phyloP scores from a whole-genome alignment of 1,140 invertebrate genomes.

The Drosophila hydei region DNA sequence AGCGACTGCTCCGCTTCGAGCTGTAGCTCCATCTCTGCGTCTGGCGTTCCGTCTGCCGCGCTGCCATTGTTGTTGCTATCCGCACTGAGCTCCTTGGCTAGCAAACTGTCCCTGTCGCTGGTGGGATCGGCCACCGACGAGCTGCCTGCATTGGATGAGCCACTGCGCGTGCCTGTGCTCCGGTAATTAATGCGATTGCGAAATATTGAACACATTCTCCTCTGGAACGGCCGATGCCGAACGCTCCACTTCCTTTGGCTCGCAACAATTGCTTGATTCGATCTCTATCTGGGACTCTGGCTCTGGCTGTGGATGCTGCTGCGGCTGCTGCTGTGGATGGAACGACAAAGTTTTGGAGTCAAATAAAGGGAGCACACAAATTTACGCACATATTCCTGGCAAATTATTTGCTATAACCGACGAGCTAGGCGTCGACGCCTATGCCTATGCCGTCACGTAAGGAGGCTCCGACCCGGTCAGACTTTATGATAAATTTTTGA shows the following conservation, averaged over 20 bases:
- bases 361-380: constrained; percentile 28
- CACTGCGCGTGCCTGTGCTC: constrained; percentile 55
- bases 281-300: constrained; percentile 9
- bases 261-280: constrained; percentile 36
- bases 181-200: constrained; percentile 83
- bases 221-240: constrained; percentile 32
- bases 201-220: constrained; percentile 83
- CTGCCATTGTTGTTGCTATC: constrained; percentile 77
- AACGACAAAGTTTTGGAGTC: constrained; percentile 27
- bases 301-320: neutral
- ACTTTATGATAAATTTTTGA: constrained; percentile 81
- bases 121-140: constrained; percentile 22
- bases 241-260: constrained; percentile 36
- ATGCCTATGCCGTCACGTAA: constrained; percentile 58
- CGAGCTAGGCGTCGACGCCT: neutral
- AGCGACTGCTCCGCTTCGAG: constrained; percentile 31
- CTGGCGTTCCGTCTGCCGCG: constrained; percentile 3
- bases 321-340: constrained; percentile 27
- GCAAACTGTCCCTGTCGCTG: constrained; percentile 24
- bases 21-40: constrained; percentile 20
- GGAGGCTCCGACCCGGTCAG: constrained; percentile 47
- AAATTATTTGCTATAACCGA: constrained; percentile 28
- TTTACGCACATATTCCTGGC: constrained; percentile 49
- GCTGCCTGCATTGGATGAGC: constrained; percentile 51
- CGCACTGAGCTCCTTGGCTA: constrained; percentile 68